These are phyloP conservation scores for Luffia ferchaultella DNA, from an alignment of 2,888 invertebrate genomes.

Conservation along the genomic window DNA sequence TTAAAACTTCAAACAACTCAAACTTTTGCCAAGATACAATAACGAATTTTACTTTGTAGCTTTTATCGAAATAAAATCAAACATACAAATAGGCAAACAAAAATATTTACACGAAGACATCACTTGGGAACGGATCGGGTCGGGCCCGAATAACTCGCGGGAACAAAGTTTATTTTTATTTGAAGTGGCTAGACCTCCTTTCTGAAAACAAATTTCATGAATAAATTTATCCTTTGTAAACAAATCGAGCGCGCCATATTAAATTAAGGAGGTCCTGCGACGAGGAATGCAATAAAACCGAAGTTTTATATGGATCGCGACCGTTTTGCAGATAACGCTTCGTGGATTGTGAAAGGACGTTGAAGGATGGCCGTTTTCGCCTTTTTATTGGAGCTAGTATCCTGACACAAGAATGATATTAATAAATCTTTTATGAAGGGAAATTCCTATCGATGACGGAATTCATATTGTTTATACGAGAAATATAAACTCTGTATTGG, in stretches of 20 bases:
- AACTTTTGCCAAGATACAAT: too few species aligned
- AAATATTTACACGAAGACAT: too few species aligned
- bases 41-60: too few species aligned
- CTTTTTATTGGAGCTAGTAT: not conserved
- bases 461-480: not conserved
- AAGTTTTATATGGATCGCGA: constrained; percentile 9
- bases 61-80: too few species aligned
- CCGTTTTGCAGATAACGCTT: not conserved
- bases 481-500: not conserved
- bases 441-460: not conserved
- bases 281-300: constrained; percentile 37
- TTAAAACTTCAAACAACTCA: too few species aligned
- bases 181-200: constrained; percentile 36
- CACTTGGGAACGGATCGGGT: not conserved
- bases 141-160: constrained; percentile 38
- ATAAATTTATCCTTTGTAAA: constrained; percentile 65
- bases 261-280: constrained; percentile 49
- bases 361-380: not conserved
- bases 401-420: not conserved
- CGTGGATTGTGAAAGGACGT: not conserved
- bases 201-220: constrained; percentile 60
- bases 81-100: too few species aligned
- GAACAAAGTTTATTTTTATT: constrained; percentile 49
- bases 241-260: constrained; percentile 59
- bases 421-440: not conserved